These are phyloP conservation scores for Actinemys pallida DNA, from an alignment of 2,113 vertebrate genomes.

Conservation along the genomic window DNA sequence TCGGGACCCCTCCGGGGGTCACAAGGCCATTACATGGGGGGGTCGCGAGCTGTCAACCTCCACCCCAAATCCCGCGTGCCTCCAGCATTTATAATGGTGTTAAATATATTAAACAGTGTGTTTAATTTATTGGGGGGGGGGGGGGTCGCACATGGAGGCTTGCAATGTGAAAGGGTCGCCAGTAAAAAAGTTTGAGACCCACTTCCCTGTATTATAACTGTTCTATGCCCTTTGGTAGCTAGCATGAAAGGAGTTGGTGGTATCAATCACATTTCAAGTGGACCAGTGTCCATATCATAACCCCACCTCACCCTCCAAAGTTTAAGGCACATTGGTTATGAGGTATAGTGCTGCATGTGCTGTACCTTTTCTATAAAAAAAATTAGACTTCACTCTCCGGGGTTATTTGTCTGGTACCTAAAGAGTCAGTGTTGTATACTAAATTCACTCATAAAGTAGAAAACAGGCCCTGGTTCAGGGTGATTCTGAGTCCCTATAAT, in stretches of 20 bases:
- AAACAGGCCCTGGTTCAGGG: background rate
- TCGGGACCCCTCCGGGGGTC: too few relatives aligned
- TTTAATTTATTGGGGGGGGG: too few relatives aligned
- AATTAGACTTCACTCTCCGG: background rate
- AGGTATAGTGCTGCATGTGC: background rate
- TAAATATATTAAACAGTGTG: too few relatives aligned
- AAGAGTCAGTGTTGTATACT: background rate
- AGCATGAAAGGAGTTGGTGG: background rate
- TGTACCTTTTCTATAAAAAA: background rate
- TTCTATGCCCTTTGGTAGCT: background rate
- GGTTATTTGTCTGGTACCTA: background rate
- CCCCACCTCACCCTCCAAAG: background rate
- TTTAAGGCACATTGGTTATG: background rate
- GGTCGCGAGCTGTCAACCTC: too few relatives aligned
- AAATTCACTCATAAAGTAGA: background rate
- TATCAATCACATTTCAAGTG: background rate
- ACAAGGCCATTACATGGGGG: too few relatives aligned
- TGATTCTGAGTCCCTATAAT: background rate
- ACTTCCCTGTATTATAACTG: background rate
- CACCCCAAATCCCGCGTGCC: too few relatives aligned
- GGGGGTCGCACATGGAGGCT: too few relatives aligned
- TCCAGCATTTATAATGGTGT: too few relatives aligned
- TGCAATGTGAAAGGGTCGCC: too few relatives aligned
- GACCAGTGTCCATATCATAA: background rate
- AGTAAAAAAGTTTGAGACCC: too few relatives aligned